Conservation (phyloP, 2,888 invertebrate genomes). For the Leucozona laternaria region DNA sequence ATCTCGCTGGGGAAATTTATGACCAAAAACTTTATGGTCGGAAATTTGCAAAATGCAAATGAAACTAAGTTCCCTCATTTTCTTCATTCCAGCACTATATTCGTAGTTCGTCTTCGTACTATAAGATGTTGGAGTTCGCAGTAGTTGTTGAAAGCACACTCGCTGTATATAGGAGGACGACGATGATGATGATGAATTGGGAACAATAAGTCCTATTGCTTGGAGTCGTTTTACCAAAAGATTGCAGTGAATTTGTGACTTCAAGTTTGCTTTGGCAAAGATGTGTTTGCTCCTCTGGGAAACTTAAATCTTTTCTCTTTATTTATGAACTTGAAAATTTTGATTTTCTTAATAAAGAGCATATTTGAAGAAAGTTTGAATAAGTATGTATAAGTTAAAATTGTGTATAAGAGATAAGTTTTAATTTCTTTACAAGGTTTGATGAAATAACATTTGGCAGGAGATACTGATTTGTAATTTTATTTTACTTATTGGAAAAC, state of each 20-base stretch:
- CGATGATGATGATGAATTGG: slow-evolving; percentile 35
- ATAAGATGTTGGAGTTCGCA: background rate
- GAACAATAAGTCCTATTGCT: slow-evolving; percentile 54
- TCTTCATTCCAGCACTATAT: background rate
- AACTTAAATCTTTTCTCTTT: slow-evolving; percentile 19
- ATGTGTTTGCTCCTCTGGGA: background rate
- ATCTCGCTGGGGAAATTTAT: slow-evolving; percentile 66
- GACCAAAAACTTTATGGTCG: slow-evolving; percentile 59
- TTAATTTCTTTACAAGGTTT: background rate
- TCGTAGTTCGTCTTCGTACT: background rate
- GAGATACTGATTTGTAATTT: background rate
- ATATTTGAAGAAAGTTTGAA: background rate
- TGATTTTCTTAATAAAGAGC: slow-evolving; percentile 8
- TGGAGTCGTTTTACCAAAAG: slow-evolving; percentile 35
- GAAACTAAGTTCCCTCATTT: slow-evolving; percentile 34
- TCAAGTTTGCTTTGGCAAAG: slow-evolving; percentile 15
- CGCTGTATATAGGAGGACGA: background rate
- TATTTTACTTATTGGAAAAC: too few relatives aligned
- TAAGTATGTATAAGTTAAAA: background rate
- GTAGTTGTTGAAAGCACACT: background rate
- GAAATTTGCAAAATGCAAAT: slow-evolving; percentile 68
- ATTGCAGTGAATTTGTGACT: slow-evolving; percentile 38
- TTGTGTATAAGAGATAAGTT: background rate
- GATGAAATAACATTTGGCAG: background rate
- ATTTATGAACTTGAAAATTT: slow-evolving; percentile 37